These are phyloP conservation scores for Rhynchomys soricoides DNA, from an alignment of 2,113 vertebrate species.

Conservation along the genomic window DNA sequence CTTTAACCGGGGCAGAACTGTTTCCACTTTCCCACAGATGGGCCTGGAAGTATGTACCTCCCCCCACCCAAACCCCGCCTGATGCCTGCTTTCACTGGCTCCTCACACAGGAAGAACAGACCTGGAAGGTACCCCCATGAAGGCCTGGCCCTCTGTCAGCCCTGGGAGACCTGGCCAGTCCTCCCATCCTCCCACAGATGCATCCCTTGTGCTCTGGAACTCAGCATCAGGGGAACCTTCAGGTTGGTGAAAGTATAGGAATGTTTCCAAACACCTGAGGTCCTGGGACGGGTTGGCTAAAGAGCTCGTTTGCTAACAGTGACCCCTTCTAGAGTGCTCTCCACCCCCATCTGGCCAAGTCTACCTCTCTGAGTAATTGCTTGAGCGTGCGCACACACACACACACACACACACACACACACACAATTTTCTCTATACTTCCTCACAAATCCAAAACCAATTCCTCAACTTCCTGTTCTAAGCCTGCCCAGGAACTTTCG, in stretches of 20 bases:
- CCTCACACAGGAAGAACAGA: not conserved
- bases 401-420: not conserved
- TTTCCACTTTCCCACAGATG: not conserved
- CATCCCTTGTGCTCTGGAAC: not conserved
- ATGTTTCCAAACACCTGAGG: not conserved
- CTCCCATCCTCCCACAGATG: not conserved
- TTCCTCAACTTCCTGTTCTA: not conserved
- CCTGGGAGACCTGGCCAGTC: not conserved
- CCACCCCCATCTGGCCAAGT: not conserved
- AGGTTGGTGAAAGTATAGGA: not conserved
- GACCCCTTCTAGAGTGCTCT: not conserved
- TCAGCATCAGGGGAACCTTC: not conserved
- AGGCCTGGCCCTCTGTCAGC: not conserved
- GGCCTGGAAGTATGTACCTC: not conserved
- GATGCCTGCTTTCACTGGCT: too few relatives aligned
- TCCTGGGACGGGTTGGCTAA: not conserved
- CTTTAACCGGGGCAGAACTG: not conserved
- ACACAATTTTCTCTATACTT: slow-evolving; percentile 40
- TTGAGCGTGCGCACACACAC: too few relatives aligned
- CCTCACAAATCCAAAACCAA: not conserved
- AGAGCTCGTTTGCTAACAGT: not conserved
- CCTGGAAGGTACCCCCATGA: not conserved
- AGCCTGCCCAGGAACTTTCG: not conserved
- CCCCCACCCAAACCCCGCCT: not conserved
- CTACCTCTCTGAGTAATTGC: not conserved